Conservation (phyloP, 2,113 vertebrate genomes). For the human region GRCh38 chr6:62967501-62968000, state of each 20-base stretch:
- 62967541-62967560: too few relatives aligned
- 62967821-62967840: neutral
- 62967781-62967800: neutral
- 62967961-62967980: neutral
- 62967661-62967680: neutral
- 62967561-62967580: too few relatives aligned
- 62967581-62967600: too few relatives aligned
- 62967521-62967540: too few relatives aligned
- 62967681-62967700: neutral
- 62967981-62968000: neutral
- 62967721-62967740: neutral
- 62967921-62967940: neutral
- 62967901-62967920: neutral
- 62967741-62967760: neutral
- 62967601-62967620: neutral
- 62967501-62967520: too few relatives aligned
- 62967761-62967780: neutral
- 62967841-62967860: neutral
- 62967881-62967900: neutral
- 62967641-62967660: neutral
- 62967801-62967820: neutral
- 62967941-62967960: neutral
- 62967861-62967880: neutral
- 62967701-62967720: neutral
- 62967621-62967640: neutral